Conservation (phyloP, 1,140 invertebrate species). For the Diabrotica virgifera region DNA sequence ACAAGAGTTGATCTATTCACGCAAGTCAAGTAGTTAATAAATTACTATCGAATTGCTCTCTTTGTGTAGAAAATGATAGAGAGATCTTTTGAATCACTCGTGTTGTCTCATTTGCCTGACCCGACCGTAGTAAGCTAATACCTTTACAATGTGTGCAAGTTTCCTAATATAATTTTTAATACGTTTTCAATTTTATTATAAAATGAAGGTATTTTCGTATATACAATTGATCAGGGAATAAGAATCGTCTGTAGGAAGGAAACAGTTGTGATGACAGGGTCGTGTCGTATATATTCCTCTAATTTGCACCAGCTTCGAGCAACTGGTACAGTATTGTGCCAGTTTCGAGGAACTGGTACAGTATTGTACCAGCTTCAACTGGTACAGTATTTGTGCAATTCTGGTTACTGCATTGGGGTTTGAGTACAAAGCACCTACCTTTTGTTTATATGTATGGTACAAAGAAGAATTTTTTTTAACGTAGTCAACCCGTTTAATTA, state of each 20-base stretch:
- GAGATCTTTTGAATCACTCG: too few relatives aligned
- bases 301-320: neutral
- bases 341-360: neutral
- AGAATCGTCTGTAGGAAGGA: slow-evolving; percentile 1
- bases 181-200: slow-evolving; percentile 1
- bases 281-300: neutral
- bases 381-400: neutral
- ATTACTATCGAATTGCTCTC: neutral
- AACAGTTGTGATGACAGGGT: neutral
- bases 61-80: too few relatives aligned
- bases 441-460: neutral
- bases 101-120: neutral
- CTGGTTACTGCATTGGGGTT: neutral
- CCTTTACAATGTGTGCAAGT: neutral
- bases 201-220: slow-evolving; percentile 3
- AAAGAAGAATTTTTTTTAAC: neutral
- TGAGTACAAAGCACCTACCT: neutral
- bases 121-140: neutral
- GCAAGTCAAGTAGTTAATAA: neutral
- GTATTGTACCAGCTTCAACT: neutral
- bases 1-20: neutral
- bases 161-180: slow-evolving; percentile 1
- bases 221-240: neutral
- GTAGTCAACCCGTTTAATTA: too few relatives aligned
- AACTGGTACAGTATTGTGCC: neutral